Base-by-base conservation (phyloP, 2,888 invertebrate species). In the Ectemnius continuus region DNA sequence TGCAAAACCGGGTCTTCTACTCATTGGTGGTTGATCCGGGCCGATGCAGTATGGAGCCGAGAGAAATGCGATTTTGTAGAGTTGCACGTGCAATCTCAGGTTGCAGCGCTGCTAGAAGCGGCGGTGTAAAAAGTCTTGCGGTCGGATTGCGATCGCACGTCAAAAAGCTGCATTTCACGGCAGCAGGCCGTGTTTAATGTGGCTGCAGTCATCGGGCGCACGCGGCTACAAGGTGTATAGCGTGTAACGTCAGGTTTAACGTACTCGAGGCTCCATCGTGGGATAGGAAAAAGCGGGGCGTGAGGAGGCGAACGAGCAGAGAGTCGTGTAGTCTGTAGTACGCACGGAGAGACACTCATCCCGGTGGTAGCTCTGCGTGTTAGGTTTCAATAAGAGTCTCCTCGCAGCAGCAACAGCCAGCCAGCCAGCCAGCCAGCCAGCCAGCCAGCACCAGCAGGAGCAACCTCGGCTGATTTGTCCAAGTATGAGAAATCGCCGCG, bases 401-500 rank as follows among this genome's bases (percentile, higher is more conserved):
- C 76, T 46, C 52, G 67, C 46, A 69, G 61, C 65, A 47, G 67
- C 36, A 36, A 11, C 36, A 36, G 8, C 36, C n/a, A n/a, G 5
- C 28, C 28, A 28, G 28, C 28, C 28, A 2, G 5, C 28, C 28
- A 28, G 28, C n/a, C 36, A 36, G 8, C 36, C 36, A 36, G 8
- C 36, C 36, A 36, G 8, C 36, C 36, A 36, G 8, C 8, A 36
- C 36, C 36, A 36, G 36, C 36, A 36, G 36, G 36, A 36, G 36
- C 36, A 36, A 11, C 36, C 36, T 36, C 36, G 73, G 46, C 75
- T 68, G 75, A 82, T 82, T 82, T 71, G 70, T 80, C 78, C 45
- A 63, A 68, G 63, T 66, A 68, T 18, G 74, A 71, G 82, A 82
- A 76, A 82, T 73, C 79, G 58, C 67, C 36, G 36, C 58, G 63